These are phyloP conservation scores for Pterois miles DNA, from an alignment of 2,797 vertebrate genomes.

Conservation along the genomic window DNA sequence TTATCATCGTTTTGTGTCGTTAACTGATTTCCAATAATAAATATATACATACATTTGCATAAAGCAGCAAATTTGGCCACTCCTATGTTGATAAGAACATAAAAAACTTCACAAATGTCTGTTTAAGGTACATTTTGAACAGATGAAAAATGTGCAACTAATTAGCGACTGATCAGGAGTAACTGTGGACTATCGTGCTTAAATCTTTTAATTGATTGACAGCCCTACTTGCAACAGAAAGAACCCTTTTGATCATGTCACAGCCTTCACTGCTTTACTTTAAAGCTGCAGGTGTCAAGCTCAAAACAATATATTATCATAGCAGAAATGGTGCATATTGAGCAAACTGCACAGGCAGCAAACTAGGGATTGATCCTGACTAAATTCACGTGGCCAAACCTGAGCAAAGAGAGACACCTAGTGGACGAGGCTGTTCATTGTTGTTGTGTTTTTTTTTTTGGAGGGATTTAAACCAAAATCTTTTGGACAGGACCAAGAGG, in stretches of 20 bases:
- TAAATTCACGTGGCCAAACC: conserved; percentile 24
- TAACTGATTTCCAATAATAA: too few species aligned
- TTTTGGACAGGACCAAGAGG: conserved; percentile 15
- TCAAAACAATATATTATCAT: not conserved
- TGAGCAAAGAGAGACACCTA: conserved; percentile 69
- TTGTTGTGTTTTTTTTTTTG: too few species aligned
- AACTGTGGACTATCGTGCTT: too few species aligned
- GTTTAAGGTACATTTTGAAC: too few species aligned
- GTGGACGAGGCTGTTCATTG: conserved; percentile 54
- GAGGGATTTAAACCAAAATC: conserved; percentile 37
- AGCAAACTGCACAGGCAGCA: not conserved
- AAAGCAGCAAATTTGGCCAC: too few species aligned
- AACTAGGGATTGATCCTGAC: not conserved
- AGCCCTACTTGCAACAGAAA: not conserved
- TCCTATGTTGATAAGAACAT: fast-evolving
- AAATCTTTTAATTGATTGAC: too few species aligned
- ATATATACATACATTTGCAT: too few species aligned
- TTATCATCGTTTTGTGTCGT: too few species aligned
- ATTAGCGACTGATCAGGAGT: too few species aligned
- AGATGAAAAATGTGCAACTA: too few species aligned
- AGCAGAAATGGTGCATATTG: conserved; percentile 15
- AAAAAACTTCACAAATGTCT: too few species aligned
- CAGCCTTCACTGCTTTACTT: not conserved
- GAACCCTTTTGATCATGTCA: not conserved
- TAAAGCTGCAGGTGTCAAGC: conserved; percentile 14